Evolutionary conservation across 2,888 invertebrate genomes (phyloP).

Genomic region (Pheosia gnoma): DNA sequence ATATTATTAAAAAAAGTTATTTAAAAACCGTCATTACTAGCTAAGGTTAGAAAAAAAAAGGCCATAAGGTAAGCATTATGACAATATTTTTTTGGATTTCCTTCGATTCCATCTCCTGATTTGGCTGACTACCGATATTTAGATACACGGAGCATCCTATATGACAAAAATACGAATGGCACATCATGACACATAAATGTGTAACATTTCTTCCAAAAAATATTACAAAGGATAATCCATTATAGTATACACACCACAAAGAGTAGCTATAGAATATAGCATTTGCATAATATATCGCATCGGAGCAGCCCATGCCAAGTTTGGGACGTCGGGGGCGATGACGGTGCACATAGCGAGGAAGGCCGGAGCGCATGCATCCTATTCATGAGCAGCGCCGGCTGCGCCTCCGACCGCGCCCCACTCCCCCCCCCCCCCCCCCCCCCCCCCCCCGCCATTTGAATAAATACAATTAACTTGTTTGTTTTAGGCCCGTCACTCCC

Average conservation of each 20-base stretch:
- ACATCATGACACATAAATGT: neutral
- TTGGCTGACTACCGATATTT: too few relatives aligned
- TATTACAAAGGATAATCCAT: conserved; percentile 4
- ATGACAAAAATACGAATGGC: neutral
- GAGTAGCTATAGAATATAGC: conserved; percentile 14
- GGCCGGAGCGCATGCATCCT: conserved; percentile 64
- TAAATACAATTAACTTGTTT: conserved; percentile 85
- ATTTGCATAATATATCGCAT: conserved; percentile 39
- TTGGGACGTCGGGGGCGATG: conserved; percentile 48
- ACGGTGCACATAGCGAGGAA: conserved; percentile 69
- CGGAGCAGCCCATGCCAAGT: conserved; percentile 26
- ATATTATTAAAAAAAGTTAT: neutral
- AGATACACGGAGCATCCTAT: neutral
- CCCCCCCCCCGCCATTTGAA: conserved; percentile 72
- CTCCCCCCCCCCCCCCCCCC: conserved; percentile 51
- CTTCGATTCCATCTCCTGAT: too few relatives aligned
- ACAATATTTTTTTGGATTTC: too few relatives aligned
- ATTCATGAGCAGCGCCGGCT: conserved; percentile 79
- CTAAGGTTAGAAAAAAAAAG: too few relatives aligned
- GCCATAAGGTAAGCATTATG: too few relatives aligned
- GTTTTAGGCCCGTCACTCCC: conserved; percentile 74
- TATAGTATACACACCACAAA: conserved; percentile 1
- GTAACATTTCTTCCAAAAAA: neutral
- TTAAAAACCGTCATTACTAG: too few relatives aligned
- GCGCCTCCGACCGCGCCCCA: conserved; percentile 55